Conservation (phyloP, 2,888 invertebrate species). For the Suillia variegata region DNA sequence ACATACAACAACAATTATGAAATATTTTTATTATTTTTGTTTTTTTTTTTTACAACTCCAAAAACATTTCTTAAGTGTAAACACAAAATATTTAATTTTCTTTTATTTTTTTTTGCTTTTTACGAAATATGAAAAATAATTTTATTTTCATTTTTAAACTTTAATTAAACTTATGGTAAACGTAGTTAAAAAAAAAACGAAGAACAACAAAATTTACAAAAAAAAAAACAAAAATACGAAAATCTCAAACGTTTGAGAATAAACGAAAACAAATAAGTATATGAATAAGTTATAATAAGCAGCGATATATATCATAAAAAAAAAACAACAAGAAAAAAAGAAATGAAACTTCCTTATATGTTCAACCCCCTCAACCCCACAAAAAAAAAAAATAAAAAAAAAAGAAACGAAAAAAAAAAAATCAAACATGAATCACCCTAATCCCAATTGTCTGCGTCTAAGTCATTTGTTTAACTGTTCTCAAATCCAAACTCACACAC, state of each 20-base stretch:
- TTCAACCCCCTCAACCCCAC: slow-evolving; percentile 33
- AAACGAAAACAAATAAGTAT: slow-evolving; percentile 62
- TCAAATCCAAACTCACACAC: slow-evolving; percentile 47
- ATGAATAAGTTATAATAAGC: slow-evolving; percentile 52
- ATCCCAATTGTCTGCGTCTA: slow-evolving; percentile 83
- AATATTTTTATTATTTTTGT: slow-evolving; percentile 3
- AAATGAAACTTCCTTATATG: slow-evolving; percentile 53
- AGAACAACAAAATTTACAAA: slow-evolving; percentile 22
- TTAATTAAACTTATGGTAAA: slow-evolving; percentile 14
- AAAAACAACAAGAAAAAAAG: slow-evolving; percentile 35
- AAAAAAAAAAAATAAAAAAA: slow-evolving; percentile 21
- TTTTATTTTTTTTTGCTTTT: slow-evolving; percentile 36
- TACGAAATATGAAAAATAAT: slow-evolving; percentile 29
- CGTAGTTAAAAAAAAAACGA: slow-evolving; percentile 4
- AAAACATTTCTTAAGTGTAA: slow-evolving; percentile 15
- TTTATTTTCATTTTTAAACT: slow-evolving; percentile 16
- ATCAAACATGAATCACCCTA: slow-evolving; percentile 47
- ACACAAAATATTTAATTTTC: slow-evolving; percentile 22
- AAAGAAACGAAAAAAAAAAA: slow-evolving; percentile 13
- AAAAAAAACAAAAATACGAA: slow-evolving; percentile 48
- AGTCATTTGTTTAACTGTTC: slow-evolving; percentile 69
- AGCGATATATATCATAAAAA: slow-evolving; percentile 14
- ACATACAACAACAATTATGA: slow-evolving; percentile 20
- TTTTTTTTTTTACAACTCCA: not conserved
- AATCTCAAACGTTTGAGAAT: slow-evolving; percentile 61